Evolutionary conservation across 2,888 invertebrate species (phyloP).

Genomic region (Mythimna loreyi): DNA sequence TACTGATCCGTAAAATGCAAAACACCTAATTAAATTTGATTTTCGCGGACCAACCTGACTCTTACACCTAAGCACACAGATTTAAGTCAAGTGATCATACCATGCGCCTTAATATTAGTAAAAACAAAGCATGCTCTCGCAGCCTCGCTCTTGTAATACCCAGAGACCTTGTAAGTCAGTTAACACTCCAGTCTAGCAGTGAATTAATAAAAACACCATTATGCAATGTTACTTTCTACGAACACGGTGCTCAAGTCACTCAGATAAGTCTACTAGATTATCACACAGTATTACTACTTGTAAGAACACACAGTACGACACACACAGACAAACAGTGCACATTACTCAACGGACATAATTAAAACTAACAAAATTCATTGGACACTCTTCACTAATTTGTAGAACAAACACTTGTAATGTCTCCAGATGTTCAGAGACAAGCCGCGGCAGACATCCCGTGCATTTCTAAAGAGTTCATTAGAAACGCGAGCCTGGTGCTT

Average conservation of each 20-base stretch:
- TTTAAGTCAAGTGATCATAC: slow-evolving; percentile 9
- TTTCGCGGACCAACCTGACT: too few species aligned
- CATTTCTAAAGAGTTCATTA: slow-evolving; percentile 73
- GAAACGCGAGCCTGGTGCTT: slow-evolving; percentile 64
- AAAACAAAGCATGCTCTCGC: slow-evolving; percentile 40
- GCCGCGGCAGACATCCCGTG: slow-evolving; percentile 69
- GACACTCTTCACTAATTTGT: slow-evolving; percentile 60
- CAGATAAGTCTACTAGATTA: slow-evolving; percentile 49
- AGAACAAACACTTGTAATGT: slow-evolving; percentile 65
- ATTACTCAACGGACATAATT: slow-evolving; percentile 46
- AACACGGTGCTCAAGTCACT: slow-evolving; percentile 57
- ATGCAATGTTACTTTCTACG: slow-evolving; percentile 52
- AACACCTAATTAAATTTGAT: too few species aligned
- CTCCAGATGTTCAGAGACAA: slow-evolving; percentile 66
- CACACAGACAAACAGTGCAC: slow-evolving; percentile 53
- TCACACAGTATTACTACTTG: slow-evolving; percentile 41
- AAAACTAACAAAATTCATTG: slow-evolving; percentile 51
- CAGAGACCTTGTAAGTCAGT: slow-evolving; percentile 33
- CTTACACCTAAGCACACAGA: neutral
- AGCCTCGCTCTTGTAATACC: slow-evolving; percentile 12
- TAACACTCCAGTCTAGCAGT: slow-evolving; percentile 44
- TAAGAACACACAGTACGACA: slow-evolving; percentile 35
- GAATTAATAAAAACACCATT: slow-evolving; percentile 33
- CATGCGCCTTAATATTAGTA: slow-evolving; percentile 31
- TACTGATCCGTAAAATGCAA: too few species aligned